These are phyloP conservation scores for Tachysurus fulvidraco DNA, from an alignment of 2,113 vertebrate species.

Conservation along the genomic window DNA sequence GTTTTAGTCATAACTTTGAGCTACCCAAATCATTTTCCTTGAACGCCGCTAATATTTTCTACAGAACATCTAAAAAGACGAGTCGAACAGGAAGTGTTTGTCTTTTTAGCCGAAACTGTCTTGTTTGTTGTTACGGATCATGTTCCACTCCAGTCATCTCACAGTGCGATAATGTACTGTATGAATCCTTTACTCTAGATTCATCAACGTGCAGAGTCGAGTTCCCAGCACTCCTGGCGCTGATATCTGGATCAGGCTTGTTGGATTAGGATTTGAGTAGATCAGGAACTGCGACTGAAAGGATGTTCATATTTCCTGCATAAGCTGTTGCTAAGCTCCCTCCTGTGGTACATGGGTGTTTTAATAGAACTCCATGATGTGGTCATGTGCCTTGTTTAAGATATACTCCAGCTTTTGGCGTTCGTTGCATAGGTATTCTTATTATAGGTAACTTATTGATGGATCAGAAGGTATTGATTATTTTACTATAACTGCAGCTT, in stretches of 20 bases:
- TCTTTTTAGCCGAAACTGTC: background rate
- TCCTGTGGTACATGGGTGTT: background rate
- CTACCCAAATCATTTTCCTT: background rate
- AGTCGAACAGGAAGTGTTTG: background rate
- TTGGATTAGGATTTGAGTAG: background rate
- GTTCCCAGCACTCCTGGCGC: no score
- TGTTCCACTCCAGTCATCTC: background rate
- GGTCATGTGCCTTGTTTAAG: no score
- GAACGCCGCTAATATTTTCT: background rate
- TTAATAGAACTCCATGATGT: no score
- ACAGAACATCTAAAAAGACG: background rate
- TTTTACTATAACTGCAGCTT: no score
- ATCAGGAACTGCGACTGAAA: background rate
- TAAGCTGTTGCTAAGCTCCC: background rate
- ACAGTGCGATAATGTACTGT: background rate
- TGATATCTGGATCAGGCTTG: background rate
- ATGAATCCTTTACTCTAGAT: background rate
- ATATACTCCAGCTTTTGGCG: no score
- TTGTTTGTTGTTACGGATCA: background rate
- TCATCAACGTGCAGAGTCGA: background rate
- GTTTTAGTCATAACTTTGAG: background rate
- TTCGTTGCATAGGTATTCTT: no score
- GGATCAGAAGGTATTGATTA: no score
- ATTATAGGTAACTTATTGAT: no score
- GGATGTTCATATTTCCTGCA: background rate